phyloP scores from a whole-genome alignment of 2,113 vertebrate species.

The Syrmaticus mikado region DNA sequence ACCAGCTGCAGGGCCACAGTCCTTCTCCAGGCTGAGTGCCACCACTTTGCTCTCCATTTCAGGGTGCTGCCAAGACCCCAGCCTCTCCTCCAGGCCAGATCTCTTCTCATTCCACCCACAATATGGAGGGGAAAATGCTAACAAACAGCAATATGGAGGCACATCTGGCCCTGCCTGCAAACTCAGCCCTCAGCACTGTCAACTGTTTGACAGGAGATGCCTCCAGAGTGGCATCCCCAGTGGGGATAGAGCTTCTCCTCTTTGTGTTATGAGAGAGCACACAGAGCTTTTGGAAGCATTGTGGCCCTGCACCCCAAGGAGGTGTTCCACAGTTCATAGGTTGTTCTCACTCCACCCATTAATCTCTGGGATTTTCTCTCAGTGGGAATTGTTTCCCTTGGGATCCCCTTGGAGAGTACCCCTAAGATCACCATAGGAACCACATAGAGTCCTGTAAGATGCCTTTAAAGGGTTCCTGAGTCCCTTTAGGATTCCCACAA shows the following conservation, averaged over 20 bases:
- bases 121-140: neutral
- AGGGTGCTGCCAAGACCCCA: neutral
- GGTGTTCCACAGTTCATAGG: rapidly evolving
- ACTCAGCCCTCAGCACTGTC: neutral
- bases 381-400: neutral
- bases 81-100: neutral
- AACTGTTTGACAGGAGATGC: neutral
- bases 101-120: neutral
- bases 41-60: neutral
- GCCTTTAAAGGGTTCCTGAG: neutral
- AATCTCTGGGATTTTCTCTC: neutral
- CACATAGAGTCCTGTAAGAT: neutral
- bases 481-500: rapidly evolving
- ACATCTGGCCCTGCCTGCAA: neutral
- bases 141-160: neutral
- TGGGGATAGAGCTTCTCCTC: neutral
- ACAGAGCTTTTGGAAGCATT: neutral
- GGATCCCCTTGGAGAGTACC: neutral
- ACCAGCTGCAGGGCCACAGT: neutral
- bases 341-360: rapidly evolving
- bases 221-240: neutral
- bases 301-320: neutral
- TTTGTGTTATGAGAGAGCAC: neutral
- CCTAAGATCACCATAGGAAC: neutral
- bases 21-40: neutral